A percentile compares a stretch with the other conserved stretches of the same genome.
phyloP scores from a whole-genome alignment of 2,888 invertebrate genomes.

The Thereva nobilitata region DNA sequence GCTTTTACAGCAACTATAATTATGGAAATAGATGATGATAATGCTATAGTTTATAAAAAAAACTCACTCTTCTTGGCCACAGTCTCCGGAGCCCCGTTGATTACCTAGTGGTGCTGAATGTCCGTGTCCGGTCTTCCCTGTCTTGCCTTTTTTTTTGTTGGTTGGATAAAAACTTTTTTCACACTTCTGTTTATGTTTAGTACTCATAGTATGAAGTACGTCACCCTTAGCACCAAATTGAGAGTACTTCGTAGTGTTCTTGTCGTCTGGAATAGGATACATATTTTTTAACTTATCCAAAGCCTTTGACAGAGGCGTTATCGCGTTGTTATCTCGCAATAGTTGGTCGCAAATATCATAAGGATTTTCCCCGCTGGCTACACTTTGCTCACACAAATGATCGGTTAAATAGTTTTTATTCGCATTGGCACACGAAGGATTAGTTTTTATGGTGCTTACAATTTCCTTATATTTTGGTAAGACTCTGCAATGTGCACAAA shows the following conservation, averaged over 20 bases:
- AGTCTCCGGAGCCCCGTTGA: no score
- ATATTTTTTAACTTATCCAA: slow-evolving; percentile 6
- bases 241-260: slow-evolving; percentile 17
- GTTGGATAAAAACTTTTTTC: neutral
- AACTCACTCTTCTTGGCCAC: no score
- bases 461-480: neutral
- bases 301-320: slow-evolving; percentile 11
- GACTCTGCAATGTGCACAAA: slow-evolving; percentile 34
- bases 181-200: neutral
- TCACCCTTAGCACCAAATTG: neutral
- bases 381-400: neutral
- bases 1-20: no score
- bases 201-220: neutral
- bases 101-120: no score
- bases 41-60: no score
- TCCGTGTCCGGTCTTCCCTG: no score
- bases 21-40: no score
- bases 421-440: neutral
- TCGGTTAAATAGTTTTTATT: neutral
- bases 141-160: no score
- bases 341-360: neutral
- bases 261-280: neutral
- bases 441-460: neutral
- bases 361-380: neutral
- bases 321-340: neutral